Conservation (phyloP, 92 coral and sea anemone genomes). For the Porites evermanni region DNA sequence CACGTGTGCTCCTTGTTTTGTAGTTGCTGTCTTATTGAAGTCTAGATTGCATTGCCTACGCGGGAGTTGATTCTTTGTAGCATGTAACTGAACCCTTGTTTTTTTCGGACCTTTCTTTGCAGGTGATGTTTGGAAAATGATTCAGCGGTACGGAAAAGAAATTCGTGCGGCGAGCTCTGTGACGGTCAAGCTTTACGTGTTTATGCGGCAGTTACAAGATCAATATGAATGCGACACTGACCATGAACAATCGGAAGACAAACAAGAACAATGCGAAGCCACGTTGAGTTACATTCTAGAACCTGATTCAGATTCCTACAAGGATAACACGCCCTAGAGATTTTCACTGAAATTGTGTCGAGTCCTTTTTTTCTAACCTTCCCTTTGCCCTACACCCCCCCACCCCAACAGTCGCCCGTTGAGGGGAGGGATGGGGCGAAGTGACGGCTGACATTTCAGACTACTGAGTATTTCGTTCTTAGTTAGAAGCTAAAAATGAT, state of each 20-base stretch:
- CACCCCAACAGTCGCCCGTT: background rate
- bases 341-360: background rate
- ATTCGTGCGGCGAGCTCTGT: constrained; percentile 82
- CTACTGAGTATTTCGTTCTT: too few species aligned
- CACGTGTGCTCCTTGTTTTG: too few species aligned
- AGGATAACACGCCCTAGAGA: constrained; percentile 15
- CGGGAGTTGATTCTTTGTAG: too few species aligned
- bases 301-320: constrained; percentile 22
- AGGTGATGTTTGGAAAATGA: constrained; percentile 91
- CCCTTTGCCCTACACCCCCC: background rate
- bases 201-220: constrained; percentile 69
- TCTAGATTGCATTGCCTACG: background rate
- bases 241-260: constrained; percentile 46
- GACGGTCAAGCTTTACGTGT: constrained; percentile 74
- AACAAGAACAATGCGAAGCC: background rate
- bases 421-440: too few species aligned
- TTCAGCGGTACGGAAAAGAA: constrained; percentile 79
- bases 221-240: constrained; percentile 83
- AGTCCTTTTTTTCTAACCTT: background rate
- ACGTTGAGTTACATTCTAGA: constrained; percentile 30
- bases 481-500: too few species aligned
- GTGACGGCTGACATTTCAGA: too few species aligned
- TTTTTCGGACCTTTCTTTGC: background rate
- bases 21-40: too few species aligned
- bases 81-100: background rate